Base-by-base conservation (phyloP, 2,113 vertebrate species). In the Origma solitaria region DNA sequence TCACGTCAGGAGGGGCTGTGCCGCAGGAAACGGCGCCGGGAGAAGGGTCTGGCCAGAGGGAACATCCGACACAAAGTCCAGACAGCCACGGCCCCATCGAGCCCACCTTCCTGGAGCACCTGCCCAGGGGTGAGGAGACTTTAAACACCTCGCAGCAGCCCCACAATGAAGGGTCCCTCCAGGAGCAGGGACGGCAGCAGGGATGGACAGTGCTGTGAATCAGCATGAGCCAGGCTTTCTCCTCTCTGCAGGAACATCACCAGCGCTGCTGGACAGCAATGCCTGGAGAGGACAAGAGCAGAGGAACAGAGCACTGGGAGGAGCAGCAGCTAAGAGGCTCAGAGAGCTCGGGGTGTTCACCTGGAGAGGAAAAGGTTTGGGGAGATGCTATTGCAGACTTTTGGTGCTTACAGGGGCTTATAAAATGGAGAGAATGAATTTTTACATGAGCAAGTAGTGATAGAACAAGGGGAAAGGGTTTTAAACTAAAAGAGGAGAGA, bases 1-100 rank as follows among this genome's bases (percentile, higher is more conserved):
- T 37, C 2, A 0, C 0, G 0, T 33, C 28, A 53, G 56, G 61
- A 93, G 62, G 49, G 44, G 45, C 45, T 65, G 47, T 11, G 22
- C 86, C 35, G 54, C 22, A 79, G 53, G 38, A 54, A 82, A 37
- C 2, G 0, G 22, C 57, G 24, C 45, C 15, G 69, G 79, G 24
- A 56, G 66, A 66, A 83, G n/a, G 9, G 20, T 40, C 42, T 5
- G 8, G 70, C 28, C 53, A 44, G 60, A 64, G 57, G 44, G 28
- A 88, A 51, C 30, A 53, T 20, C 40, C 33, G 50, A 7, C 40
- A 51, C 23, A 2, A 69, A 42, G 16, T 11, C 45, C 54, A 37
- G 8, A 19, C 28, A 61, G 20, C 10, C 54, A n/a, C 1, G 3
- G 21, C 18, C 24, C 24, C 56, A 28, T 25, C 7, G 11, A 6